Conservation (phyloP, 2,888 invertebrate species). For the Fabriciana adippe region DNA sequence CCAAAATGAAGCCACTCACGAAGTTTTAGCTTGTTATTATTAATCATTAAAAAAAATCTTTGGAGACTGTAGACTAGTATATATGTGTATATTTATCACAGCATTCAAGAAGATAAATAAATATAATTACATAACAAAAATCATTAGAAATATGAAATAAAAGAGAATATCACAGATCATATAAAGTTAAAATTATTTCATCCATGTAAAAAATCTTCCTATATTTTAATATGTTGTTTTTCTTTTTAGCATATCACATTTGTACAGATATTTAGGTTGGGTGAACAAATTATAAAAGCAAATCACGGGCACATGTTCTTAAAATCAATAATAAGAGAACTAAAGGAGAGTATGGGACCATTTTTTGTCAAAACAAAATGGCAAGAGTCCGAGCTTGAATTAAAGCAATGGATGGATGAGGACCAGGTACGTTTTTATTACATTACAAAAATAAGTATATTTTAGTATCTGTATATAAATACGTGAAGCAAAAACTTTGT, state of each 20-base stretch:
- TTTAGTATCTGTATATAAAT: no score
- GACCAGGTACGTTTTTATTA: conserved; percentile 55
- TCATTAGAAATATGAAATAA: no score
- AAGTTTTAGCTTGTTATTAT: no score
- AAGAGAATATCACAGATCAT: no score
- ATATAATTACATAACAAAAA: no score
- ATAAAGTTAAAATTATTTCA: no score
- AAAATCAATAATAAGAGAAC: conserved; percentile 62
- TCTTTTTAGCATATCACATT: conserved; percentile 70
- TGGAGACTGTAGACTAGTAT: no score
- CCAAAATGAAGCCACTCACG: no score
- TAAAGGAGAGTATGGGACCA: conserved; percentile 74
- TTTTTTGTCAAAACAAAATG: conserved; percentile 72
- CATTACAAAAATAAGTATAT: not conserved
- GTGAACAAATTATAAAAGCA: conserved; percentile 59
- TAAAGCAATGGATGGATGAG: conserved; percentile 73
- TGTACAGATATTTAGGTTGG: conserved; percentile 58
- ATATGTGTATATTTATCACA: no score
- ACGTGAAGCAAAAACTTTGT: no score
- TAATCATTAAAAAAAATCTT: no score
- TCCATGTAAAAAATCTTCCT: not conserved
- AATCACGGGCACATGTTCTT: conserved; percentile 68
- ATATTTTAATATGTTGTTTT: conserved; percentile 20
- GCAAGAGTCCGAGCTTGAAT: conserved; percentile 67
- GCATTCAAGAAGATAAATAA: no score